These are phyloP conservation scores for Eurytoma adleriae DNA, from an alignment of 2,888 invertebrate species.

Conservation along the genomic window DNA sequence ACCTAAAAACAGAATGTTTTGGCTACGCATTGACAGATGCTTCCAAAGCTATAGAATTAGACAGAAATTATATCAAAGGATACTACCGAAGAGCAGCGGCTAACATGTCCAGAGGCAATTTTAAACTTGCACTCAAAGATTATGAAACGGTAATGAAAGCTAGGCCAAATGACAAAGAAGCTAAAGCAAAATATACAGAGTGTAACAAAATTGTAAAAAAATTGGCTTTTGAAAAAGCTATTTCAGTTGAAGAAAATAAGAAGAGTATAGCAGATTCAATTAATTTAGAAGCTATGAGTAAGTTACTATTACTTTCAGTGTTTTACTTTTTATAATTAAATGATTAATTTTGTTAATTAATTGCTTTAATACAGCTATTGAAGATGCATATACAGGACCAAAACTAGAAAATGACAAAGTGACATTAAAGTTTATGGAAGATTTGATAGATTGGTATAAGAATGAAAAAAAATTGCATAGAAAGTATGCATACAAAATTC, in stretches of 20 bases:
- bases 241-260: conserved; percentile 93
- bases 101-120: conserved; percentile 98
- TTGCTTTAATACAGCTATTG: conserved; percentile 84
- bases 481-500: conserved; percentile 98
- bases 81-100: conserved; percentile 98
- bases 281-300: conserved; percentile 94
- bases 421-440: conserved; percentile 91
- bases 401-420: conserved; percentile 91
- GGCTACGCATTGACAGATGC: conserved; percentile 97
- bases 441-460: conserved; percentile 93
- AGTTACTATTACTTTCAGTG: conserved; percentile 64
- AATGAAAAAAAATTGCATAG: conserved; percentile 95
- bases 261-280: conserved; percentile 92
- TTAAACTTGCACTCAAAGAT: conserved; percentile 96
- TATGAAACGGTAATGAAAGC: conserved; percentile 97
- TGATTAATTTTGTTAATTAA: conserved; percentile 15
- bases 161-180: conserved; percentile 95
- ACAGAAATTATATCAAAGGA: conserved; percentile 94
- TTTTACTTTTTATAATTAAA: conserved; percentile 2
- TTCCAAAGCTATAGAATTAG: conserved; percentile 91
- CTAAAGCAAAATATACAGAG: conserved; percentile 92
- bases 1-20: conserved; percentile 95
- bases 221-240: conserved; percentile 97
- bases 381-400: conserved; percentile 96
- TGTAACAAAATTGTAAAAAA: conserved; percentile 97